Evolutionary conservation across 2,113 vertebrate species (phyloP).

Genomic region (Platysternon megacephalum): DNA sequence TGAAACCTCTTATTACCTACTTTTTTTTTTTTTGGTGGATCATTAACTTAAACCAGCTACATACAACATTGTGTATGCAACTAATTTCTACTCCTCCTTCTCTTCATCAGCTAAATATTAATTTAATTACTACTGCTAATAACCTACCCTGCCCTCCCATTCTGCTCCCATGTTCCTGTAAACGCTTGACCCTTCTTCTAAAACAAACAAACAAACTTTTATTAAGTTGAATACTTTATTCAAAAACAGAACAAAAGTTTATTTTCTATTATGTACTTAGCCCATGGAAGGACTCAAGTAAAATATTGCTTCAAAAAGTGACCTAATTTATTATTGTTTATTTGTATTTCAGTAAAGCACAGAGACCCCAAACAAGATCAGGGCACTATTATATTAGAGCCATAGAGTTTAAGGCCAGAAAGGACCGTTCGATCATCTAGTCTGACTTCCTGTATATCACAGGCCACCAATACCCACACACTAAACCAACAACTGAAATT

Average conservation of each 20-base stretch:
- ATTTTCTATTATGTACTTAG: too few species aligned
- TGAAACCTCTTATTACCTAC: not conserved
- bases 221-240: not conserved
- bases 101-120: not conserved
- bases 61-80: not conserved
- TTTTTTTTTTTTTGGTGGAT: not conserved
- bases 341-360: not conserved
- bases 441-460: too few species aligned
- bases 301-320: not conserved
- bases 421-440: not conserved
- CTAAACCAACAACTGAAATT: too few species aligned
- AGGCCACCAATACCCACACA: too few species aligned
- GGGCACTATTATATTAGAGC: not conserved
- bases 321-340: not conserved
- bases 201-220: not conserved
- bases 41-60: not conserved
- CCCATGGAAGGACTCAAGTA: rapidly evolving
- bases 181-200: not conserved
- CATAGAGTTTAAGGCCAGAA: not conserved
- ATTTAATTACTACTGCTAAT: not conserved
- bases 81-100: not conserved
- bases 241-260: not conserved
- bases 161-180: not conserved
- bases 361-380: not conserved
- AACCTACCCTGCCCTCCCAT: not conserved